phyloP scores from a whole-genome alignment of 1,140 invertebrate genomes.

The Drosophila erecta region DNA sequence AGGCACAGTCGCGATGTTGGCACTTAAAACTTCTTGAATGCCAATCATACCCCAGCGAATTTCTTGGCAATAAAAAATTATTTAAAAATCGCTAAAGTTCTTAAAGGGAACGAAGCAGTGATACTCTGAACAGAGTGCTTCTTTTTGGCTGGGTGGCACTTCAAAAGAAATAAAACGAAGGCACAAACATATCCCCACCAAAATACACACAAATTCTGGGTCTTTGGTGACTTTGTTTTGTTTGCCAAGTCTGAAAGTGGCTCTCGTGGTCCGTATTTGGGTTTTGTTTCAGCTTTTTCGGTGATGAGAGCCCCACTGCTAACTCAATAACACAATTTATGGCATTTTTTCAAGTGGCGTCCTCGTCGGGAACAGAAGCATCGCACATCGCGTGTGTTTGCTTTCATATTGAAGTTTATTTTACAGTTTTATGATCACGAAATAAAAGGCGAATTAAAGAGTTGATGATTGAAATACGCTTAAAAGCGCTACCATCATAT shows the following conservation, averaged over 20 bases:
- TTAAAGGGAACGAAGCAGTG: constrained; percentile 52
- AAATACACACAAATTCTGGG: constrained; percentile 59
- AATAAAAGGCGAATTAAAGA: constrained; percentile 5
- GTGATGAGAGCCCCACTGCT: constrained; percentile 33
- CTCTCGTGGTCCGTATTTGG: constrained; percentile 36
- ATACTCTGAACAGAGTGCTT: constrained; percentile 60
- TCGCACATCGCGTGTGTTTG: constrained; percentile 39
- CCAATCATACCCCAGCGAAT: constrained; percentile 30
- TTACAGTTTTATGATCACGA: constrained; percentile 7
- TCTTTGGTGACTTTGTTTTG: constrained; percentile 36
- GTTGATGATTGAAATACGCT: constrained; percentile 13
- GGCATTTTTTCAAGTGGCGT: constrained; percentile 58
- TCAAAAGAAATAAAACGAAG: constrained; percentile 74
- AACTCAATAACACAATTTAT: constrained; percentile 76
- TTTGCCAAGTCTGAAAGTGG: constrained; percentile 49
- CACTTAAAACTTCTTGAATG: constrained; percentile 54
- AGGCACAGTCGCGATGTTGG: constrained; percentile 13
- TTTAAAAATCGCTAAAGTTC: constrained; percentile 77
- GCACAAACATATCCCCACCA: constrained; percentile 52
- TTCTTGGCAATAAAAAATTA: constrained; percentile 73
- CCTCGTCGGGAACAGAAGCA: constrained; percentile 30
- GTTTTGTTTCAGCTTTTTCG: constrained; percentile 31
- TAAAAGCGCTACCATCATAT: not conserved
- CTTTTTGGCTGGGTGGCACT: constrained; percentile 55
- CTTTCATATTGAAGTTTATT: constrained; percentile 28